These are phyloP conservation scores for Puffinus mauretanicus DNA, from an alignment of 2,113 vertebrate species.

Conservation along the genomic window DNA sequence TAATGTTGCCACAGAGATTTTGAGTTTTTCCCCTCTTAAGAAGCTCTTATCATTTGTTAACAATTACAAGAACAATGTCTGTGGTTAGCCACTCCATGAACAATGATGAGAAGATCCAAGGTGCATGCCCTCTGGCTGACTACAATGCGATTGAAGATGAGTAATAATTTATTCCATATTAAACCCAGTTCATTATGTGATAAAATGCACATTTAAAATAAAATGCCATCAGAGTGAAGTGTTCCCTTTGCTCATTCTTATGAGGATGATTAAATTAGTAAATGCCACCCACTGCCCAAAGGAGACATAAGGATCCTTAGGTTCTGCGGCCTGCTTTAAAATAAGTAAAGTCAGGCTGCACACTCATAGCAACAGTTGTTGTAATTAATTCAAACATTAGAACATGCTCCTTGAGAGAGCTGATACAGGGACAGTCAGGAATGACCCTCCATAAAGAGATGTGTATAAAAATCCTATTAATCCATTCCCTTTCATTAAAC, in stretches of 20 bases:
- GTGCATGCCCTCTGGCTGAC: background rate
- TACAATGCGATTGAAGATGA: conserved; percentile 16
- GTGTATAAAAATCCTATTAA: background rate
- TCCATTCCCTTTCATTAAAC: background rate
- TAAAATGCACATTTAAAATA: conserved; percentile 31
- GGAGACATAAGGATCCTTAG: conserved; percentile 33
- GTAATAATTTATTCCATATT: background rate
- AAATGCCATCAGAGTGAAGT: background rate
- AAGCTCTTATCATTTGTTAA: background rate
- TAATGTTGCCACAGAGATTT: background rate
- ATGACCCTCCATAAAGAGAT: conserved; percentile 18
- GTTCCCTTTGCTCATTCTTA: conserved; percentile 11
- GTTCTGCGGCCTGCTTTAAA: conserved; percentile 43
- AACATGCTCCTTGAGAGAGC: background rate
- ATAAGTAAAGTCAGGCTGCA: background rate
- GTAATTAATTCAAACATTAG: conserved; percentile 49
- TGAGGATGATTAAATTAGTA: conserved; percentile 38
- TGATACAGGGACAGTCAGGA: background rate
- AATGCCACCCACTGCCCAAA: conserved; percentile 14
- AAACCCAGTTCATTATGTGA: background rate
- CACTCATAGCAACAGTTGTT: conserved; percentile 37
- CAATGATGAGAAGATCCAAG: background rate
- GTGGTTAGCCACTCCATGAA: background rate
- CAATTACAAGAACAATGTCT: background rate
- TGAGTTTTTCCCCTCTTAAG: background rate